Base-by-base conservation (phyloP, 2,888 invertebrate genomes). In the Malacosoma neustria region DNA sequence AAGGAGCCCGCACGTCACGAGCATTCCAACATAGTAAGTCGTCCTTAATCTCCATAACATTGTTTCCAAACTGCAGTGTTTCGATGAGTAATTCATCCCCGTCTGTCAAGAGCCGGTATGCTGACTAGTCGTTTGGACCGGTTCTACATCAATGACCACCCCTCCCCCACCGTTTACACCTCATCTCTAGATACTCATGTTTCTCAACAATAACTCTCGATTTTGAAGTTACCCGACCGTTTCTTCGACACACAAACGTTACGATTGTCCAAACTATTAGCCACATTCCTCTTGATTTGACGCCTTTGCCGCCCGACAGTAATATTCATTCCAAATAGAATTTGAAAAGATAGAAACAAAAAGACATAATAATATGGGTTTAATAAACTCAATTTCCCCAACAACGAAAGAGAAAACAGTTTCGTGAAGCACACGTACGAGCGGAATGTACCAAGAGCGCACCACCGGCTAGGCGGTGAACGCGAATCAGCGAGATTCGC, bases 131-230 rank as follows among this genome's bases (percentile, higher is more conserved):
- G 22, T 9, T 22, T 22, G 46, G 71, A 82, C 84, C 82, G 84
- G 84, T 84, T 84, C 67, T 65, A 72, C 74, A 72, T 82, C 81
- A 84, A 76, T 84, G 82, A 72, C 67, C 77, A 67, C 77, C 75
- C 75, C 65, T 58, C 68, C 61, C 54, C 60, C 53, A 53, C 59
- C 61, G 59, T 65, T 65, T 66, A 65, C 68, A 65, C 54, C 65
- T 57, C 58, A 54, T 50, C 60, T 48, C 50, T 55, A 61, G 61
- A 61, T 65, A 64, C 56, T 61, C 57, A 54, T 54, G 51, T 71
- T 61, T 66, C 48, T 57, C 48, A 52, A 65, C 57, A 61, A 65
- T 67, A 68, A 75, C 71, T 75, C 72, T 74, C 70, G 68, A 61
- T 75, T 74, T 74, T 74, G 68, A 69, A 55, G 57, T 56, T 57